phyloP scores from a whole-genome alignment of 2,888 invertebrate genomes.

The Apantesis nais region DNA sequence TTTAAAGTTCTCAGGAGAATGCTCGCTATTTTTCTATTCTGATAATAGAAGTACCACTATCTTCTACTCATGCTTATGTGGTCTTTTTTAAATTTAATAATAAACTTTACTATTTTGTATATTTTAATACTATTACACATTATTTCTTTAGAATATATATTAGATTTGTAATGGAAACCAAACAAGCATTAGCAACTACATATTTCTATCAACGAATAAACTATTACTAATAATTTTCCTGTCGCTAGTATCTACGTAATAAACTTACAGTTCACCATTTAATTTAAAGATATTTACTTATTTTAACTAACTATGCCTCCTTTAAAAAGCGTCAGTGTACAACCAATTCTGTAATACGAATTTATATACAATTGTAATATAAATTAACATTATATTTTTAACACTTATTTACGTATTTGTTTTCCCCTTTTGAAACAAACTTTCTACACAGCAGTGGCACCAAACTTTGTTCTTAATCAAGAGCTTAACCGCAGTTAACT shows the following conservation, averaged over 20 bases:
- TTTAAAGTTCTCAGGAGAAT: no score
- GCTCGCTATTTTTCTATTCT: no score
- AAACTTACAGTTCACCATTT: background rate
- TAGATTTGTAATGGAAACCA: background rate
- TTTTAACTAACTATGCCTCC: slow-evolving; percentile 25
- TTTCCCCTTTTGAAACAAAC: slow-evolving; percentile 79
- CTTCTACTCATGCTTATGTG: no score
- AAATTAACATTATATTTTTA: slow-evolving; percentile 51
- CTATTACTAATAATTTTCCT: background rate
- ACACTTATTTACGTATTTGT: slow-evolving; percentile 81
- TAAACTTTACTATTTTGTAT: no score
- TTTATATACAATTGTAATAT: slow-evolving; percentile 38
- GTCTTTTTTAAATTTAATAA: no score
- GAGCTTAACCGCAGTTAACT: slow-evolving; percentile 31
- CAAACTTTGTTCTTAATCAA: slow-evolving; percentile 39
- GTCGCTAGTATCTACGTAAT: background rate
- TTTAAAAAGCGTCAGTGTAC: slow-evolving; percentile 42
- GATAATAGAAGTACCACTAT: no score
- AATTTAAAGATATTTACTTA: slow-evolving; percentile 6
- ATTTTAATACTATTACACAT: background rate
- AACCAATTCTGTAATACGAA: slow-evolving; percentile 34
- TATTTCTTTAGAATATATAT: background rate
- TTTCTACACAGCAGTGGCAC: slow-evolving; percentile 37
- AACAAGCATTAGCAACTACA: background rate
- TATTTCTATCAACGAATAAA: background rate